Evolutionary conservation across 2,888 invertebrate genomes (phyloP), one percentile per base, ranked within the genome.

Genomic region (Taphrorychus bicolor): DNA sequence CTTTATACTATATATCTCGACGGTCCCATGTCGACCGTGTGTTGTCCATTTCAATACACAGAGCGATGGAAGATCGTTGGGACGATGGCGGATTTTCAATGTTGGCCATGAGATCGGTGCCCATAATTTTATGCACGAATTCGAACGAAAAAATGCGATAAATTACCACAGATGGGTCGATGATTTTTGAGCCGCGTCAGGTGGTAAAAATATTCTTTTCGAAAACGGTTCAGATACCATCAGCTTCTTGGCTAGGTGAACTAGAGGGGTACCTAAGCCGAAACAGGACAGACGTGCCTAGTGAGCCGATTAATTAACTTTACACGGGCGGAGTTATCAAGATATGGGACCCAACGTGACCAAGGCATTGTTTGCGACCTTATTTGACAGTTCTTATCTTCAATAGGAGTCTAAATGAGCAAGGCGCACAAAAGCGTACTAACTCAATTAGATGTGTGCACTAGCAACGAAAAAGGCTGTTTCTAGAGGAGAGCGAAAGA

Each of bases 1-100:
- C 64, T 64, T 64, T 59, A 53, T 53, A n/a, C n/a, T n/a, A n/a
- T 52, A 58, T 64, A 49, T 64, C 59, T 63, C 57, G 40, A 63
- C 63, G 51, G 56, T 63, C 49, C 45, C 22, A 53, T 61, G 53
- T 61, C 53, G 17, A 41, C 32, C 52, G 42, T 52, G 23, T 60
- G 42, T 60, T 23, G 9, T 53, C 53, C 53, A 32, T 11, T 32
- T 32, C 7, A 32, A 32, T 61, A 61, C 42, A 61, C 53, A 14
- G 42, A 40, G 18, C 17, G 53, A 51, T 17, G 16, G 5, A 11
- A 61, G 45, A 22, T 60, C 9, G 16, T 40, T 17, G 40, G 17
- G 32, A 1, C 11, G 32, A 32, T 32, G 32, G 32, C 11, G 32
- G 32, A 32, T 32, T 32, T 32, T 32, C 7, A 32, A 32, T 32